Evolutionary conservation across 2,113 vertebrate species (phyloP).

Genomic region (Semicossyphus pulcher): DNA sequence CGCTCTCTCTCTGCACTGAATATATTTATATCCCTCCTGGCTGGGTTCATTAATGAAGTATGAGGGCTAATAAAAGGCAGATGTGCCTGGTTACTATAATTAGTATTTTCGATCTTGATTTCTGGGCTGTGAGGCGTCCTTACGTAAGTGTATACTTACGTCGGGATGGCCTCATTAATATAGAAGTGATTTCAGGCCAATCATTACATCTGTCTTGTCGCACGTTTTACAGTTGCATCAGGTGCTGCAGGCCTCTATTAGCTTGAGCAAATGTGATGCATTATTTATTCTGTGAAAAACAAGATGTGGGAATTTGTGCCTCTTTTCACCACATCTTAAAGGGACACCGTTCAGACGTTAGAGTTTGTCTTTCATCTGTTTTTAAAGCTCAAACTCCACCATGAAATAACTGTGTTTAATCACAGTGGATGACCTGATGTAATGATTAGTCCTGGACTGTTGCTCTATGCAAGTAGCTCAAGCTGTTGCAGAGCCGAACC

Average conservation of each 20-base stretch:
- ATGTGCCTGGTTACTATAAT: constrained; percentile 73
- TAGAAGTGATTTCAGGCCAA: constrained; percentile 69
- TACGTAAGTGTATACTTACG: constrained; percentile 59
- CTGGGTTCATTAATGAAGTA: constrained; percentile 66
- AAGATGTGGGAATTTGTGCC: constrained; percentile 1
- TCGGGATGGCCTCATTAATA: constrained; percentile 66
- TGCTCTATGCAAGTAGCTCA: background rate
- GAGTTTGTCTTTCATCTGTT: constrained; percentile 23
- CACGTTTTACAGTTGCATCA: constrained; percentile 49
- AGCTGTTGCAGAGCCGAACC: background rate
- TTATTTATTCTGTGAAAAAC: constrained; percentile 57
- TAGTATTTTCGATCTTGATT: constrained; percentile 68
- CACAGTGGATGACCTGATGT: constrained; percentile 23
- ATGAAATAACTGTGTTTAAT: constrained; percentile 61
- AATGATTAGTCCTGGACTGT: constrained; percentile 27
- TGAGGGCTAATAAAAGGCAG: constrained; percentile 72
- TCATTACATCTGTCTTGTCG: constrained; percentile 56
- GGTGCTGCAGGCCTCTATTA: constrained; percentile 53
- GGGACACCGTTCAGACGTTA: constrained; percentile 10
- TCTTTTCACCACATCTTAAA: constrained; percentile 9
- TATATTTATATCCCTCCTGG: constrained; percentile 63
- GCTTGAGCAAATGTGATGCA: constrained; percentile 54
- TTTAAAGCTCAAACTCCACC: constrained; percentile 1
- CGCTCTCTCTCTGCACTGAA: constrained; percentile 29
- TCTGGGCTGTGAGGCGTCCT: constrained; percentile 43